Evolutionary conservation across 1,140 invertebrate species (phyloP), one percentile per base, ranked within the genome.

Genomic region (Cardiocondyla obscurior): DNA sequence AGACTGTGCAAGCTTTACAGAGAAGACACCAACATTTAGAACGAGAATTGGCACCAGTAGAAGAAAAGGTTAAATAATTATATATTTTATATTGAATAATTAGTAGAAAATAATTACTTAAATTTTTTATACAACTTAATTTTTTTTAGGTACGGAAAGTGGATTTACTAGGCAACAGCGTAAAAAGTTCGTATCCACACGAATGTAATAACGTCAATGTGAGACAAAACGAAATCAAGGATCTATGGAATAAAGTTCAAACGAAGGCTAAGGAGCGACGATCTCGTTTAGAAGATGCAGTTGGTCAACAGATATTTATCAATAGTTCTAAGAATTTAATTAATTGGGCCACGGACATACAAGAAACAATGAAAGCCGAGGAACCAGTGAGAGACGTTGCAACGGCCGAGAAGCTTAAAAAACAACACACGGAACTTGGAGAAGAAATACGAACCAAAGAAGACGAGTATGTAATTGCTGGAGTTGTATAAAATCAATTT

Each of bases 301-400:
- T 99, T 10, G 98, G 98, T 0, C 96, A 98, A 89, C 98, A 99
- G 92, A 98, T 99, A 85, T 99, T 99, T 92, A 97, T 97, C 88
- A 98, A 97, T 89, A 97, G 95, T 86, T 96, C 97, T 2, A 98
- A 97, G 92, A 97, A 96, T 74, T 91, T 98, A 25, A 92, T 98
- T 1, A 95, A 95, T 25, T 98, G 98, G 98, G 95, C 97, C 2
- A 95, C 95, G 4, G 95, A 96, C 84, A 96, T 98, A 1, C 97
- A 98, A 91, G 96, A 97, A 79, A 96, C 96, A 55, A 94, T 99
- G 70, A 97, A 97, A 79, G 96, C 97, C 7, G 97, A 98, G 88
- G 97, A 97, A 86, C 95, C 96, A 0, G 97, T 97, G 0, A 96
- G 97, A 84, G 98, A 99, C 94, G 97, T 98, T 16, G 96, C 97